A percentile compares a stretch with the other conserved stretches of the same genome.
phyloP scores from a whole-genome alignment of 2,797 vertebrate genomes.

The Phrynocephalus vlangalii region DNA sequence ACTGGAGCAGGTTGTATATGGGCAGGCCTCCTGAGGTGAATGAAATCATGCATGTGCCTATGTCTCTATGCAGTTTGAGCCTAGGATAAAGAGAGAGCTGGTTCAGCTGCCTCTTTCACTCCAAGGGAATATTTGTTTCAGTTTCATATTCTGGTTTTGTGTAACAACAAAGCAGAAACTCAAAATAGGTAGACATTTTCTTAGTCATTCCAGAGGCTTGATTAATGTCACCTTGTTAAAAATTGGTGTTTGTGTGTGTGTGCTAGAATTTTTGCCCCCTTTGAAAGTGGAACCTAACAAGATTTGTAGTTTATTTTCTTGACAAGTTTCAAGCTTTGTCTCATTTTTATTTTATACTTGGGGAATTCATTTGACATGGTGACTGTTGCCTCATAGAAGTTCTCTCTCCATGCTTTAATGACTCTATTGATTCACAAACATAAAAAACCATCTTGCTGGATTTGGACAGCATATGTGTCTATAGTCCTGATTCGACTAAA shows the following conservation, averaged over 20 bases:
- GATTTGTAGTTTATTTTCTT: slow-evolving; percentile 57
- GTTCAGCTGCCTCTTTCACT: neutral
- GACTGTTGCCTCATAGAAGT: slow-evolving; percentile 52
- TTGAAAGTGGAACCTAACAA: slow-evolving; percentile 43
- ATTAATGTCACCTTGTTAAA: slow-evolving; percentile 3
- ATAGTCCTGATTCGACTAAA: neutral
- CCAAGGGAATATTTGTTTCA: slow-evolving; percentile 2
- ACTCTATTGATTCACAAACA: slow-evolving; percentile 67
- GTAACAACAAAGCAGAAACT: neutral
- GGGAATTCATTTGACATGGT: slow-evolving; percentile 59
- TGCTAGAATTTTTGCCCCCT: slow-evolving; percentile 16
- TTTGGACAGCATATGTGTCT: neutral
- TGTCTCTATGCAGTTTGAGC: slow-evolving; percentile 10
- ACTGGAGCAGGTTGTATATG: slow-evolving; percentile 3
- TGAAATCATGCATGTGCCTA: slow-evolving; percentile 3
- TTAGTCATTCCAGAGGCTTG: slow-evolving; percentile 12
- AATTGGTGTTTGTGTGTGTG: neutral
- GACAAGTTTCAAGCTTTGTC: slow-evolving; percentile 59
- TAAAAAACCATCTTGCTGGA: slow-evolving; percentile 21
- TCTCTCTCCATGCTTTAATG: slow-evolving; percentile 54
- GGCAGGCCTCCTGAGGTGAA: slow-evolving; percentile 18
- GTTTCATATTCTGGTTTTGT: slow-evolving; percentile 25
- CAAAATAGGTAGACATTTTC: neutral
- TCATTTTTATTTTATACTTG: slow-evolving; percentile 68
- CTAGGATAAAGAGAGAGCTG: neutral